Percentiles rank a stretch among this genome's conserved stretches.
These are phyloP conservation scores for Aproaerema taeniolella DNA, from an alignment of 2,888 invertebrate genomes.

Conservation along the genomic window DNA sequence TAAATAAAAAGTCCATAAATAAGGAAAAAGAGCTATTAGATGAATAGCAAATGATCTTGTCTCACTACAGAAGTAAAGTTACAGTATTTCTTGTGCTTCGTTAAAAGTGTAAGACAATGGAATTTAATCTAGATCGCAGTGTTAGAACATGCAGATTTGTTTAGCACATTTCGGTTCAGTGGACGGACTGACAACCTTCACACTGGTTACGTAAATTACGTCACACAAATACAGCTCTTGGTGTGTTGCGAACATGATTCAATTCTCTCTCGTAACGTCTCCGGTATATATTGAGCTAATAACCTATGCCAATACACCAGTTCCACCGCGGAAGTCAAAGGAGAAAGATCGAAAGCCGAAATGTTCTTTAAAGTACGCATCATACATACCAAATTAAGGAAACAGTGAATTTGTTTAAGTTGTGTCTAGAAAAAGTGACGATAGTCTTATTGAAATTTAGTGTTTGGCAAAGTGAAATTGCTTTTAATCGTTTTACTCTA, in stretches of 20 bases:
- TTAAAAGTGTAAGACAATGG: conserved; percentile 7
- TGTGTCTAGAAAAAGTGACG: no score
- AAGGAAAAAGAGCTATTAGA: conserved; percentile 17
- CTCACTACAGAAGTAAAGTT: conserved; percentile 12
- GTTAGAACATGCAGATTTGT: conserved; percentile 30
- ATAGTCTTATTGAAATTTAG: no score
- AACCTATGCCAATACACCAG: conserved; percentile 71
- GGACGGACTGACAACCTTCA: conserved; percentile 59
- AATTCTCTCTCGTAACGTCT: conserved; percentile 74
- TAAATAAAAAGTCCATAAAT: conserved; percentile 6
- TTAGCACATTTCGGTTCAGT: conserved; percentile 37
- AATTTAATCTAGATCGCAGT: conserved; percentile 9
- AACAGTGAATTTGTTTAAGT: neutral
- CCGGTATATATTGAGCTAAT: conserved; percentile 74
- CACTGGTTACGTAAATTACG: conserved; percentile 74
- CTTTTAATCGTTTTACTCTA: no score
- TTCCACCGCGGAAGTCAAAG: conserved; percentile 67
- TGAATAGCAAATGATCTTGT: conserved; percentile 28
- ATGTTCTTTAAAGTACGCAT: conserved; percentile 66
- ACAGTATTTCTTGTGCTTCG: conserved; percentile 5
- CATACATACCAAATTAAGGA: conserved; percentile 14
- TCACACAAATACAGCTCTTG: conserved; percentile 53
- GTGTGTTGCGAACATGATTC: conserved; percentile 63
- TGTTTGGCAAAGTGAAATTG: no score
- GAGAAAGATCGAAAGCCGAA: conserved; percentile 53